A percentile compares a stretch with the other conserved stretches of the same genome.
phyloP scores from a whole-genome alignment of 2,797 vertebrate species.

The Pteropus rufus region DNA sequence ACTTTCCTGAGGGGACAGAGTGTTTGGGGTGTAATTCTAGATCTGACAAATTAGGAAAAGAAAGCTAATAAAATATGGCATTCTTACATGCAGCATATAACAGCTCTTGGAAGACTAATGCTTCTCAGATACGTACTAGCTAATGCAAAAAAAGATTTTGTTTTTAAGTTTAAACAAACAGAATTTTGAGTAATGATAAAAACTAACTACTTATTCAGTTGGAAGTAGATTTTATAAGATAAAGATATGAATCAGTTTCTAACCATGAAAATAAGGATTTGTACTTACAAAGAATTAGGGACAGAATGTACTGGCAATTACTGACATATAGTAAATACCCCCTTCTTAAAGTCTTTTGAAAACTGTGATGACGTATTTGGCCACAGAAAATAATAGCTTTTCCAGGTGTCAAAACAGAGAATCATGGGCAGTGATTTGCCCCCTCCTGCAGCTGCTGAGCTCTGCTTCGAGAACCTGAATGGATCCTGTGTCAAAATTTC shows the following conservation, averaged over 20 bases:
- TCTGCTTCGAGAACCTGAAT: slow-evolving; percentile 79
- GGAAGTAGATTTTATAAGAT: not conserved
- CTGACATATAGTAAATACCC: not conserved
- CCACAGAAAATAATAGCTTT: not conserved
- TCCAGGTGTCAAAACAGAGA: not conserved
- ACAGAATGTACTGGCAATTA: not conserved
- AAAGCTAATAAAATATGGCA: not conserved
- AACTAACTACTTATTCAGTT: not conserved
- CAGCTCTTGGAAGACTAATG: not conserved
- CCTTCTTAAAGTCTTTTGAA: not conserved
- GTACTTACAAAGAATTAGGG: not conserved
- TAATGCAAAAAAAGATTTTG: not conserved
- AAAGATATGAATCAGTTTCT: not conserved
- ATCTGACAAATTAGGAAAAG: not conserved
- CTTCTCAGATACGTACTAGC: not conserved
- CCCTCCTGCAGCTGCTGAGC: not conserved
- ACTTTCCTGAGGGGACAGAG: not conserved
- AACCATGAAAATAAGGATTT: not conserved
- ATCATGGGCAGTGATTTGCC: not conserved
- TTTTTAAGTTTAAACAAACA: not conserved
- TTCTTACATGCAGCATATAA: not conserved
- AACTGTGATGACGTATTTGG: not conserved
- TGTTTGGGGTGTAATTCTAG: not conserved
- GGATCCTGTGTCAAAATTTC: slow-evolving; percentile 78
- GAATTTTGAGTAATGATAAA: not conserved